Conservation (phyloP, 2,888 invertebrate genomes). For the Amiota communis region DNA sequence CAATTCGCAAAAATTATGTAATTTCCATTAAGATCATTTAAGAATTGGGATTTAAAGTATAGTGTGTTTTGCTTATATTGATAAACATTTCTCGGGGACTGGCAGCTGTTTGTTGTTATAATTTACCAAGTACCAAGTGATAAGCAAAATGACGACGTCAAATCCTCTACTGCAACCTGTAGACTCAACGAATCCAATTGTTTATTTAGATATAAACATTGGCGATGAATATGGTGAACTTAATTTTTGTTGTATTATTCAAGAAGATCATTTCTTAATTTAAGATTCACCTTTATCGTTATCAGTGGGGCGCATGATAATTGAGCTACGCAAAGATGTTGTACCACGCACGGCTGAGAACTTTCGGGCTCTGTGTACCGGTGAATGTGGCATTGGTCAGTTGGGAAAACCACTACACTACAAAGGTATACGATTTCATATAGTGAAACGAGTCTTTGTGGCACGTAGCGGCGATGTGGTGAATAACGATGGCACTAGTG, state of each 20-base stretch:
- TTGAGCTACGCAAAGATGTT: slow-evolving; percentile 87
- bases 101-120: too few species aligned
- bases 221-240: slow-evolving; percentile 79
- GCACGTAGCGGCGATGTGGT: slow-evolving; percentile 88
- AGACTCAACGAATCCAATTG: slow-evolving; percentile 76
- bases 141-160: too few species aligned
- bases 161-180: slow-evolving; percentile 44
- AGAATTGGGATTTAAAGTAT: too few species aligned
- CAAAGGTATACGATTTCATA: slow-evolving; percentile 87
- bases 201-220: slow-evolving; percentile 82
- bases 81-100: too few species aligned
- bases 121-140: too few species aligned
- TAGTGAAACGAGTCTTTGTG: slow-evolving; percentile 90
- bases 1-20: too few species aligned
- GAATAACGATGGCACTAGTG: slow-evolving; percentile 87
- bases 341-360: slow-evolving; percentile 93
- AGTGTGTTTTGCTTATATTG: too few species aligned
- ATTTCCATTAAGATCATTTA: too few species aligned
- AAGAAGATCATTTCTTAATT: too few species aligned
- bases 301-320: slow-evolving; percentile 86
- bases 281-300: too few species aligned
- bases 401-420: slow-evolving; percentile 85
- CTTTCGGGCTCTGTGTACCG: slow-evolving; percentile 92
- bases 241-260: slow-evolving; percentile 8
- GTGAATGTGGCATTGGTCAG: slow-evolving; percentile 85